Evolutionary conservation across 2,888 invertebrate species (phyloP).

Genomic region (Pegoplata infirma): DNA sequence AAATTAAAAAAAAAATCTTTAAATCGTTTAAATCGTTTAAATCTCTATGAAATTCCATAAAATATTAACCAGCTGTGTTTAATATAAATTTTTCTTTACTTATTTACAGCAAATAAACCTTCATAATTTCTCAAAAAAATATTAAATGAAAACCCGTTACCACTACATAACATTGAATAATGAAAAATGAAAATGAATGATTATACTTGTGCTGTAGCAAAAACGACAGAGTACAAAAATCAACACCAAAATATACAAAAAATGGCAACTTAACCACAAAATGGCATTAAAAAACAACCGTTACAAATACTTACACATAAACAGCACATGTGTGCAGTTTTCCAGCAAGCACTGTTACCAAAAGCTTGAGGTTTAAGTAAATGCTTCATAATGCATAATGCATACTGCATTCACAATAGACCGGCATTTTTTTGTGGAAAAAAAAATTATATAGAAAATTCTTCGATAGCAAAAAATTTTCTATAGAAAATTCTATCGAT

Average conservation of each 20-base stretch:
- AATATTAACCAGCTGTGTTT: not conserved
- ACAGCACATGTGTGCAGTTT: not conserved
- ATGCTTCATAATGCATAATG: slow-evolving; percentile 3
- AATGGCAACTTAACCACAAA: not conserved
- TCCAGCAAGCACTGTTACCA: slow-evolving; percentile 9
- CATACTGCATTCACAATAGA: no score
- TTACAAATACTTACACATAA: not conserved
- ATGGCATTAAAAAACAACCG: not conserved
- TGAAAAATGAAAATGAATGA: not conserved
- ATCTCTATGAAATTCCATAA: no score
- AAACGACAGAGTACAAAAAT: not conserved
- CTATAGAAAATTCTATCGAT: no score
- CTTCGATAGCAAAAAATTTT: no score
- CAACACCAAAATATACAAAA: not conserved
- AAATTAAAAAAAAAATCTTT: no score
- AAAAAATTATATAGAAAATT: no score
- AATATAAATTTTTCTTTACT: not conserved
- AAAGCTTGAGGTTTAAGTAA: slow-evolving; percentile 30
- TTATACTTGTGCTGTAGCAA: not conserved
- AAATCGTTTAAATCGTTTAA: no score
- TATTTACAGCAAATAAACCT: not conserved
- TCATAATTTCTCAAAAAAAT: not conserved
- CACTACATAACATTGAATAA: not conserved
- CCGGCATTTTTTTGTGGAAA: no score
- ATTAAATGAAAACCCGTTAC: not conserved